Conservation (phyloP, 2,888 invertebrate species). For the Heteropelma amictum region DNA sequence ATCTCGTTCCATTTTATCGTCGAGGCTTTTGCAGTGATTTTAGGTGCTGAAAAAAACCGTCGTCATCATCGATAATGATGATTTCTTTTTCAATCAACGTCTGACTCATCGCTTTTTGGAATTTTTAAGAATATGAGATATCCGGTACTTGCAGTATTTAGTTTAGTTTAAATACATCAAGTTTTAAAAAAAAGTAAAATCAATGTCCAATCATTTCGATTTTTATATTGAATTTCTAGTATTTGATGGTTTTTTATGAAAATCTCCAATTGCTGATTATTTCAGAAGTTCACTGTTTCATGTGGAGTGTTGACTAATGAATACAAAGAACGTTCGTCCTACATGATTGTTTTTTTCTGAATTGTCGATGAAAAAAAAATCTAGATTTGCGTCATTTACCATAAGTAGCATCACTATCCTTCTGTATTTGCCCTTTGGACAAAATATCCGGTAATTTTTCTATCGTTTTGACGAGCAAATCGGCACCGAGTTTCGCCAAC, state of each 20-base stretch:
- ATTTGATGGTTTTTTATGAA: too few species aligned
- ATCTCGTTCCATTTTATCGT: conserved; percentile 84
- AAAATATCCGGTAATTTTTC: conserved; percentile 82
- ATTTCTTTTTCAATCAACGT: not conserved
- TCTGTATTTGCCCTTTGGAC: conserved; percentile 81
- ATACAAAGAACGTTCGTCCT: not conserved
- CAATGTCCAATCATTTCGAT: too few species aligned
- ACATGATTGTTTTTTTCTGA: not conserved
- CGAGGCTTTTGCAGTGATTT: conserved; percentile 82
- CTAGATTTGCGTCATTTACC: conserved; percentile 79
- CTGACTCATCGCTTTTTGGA: not conserved
- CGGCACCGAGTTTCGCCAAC: conserved; percentile 85
- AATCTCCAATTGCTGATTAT: too few species aligned
- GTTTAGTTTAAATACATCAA: too few species aligned
- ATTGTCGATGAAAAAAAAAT: not conserved
- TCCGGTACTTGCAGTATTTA: not conserved
- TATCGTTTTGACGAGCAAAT: conserved; percentile 83
- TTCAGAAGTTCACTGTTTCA: too few species aligned
- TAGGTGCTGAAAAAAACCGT: conserved; percentile 83
- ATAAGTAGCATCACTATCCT: conserved; percentile 82
- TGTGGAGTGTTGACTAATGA: not conserved
- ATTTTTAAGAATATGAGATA: not conserved
- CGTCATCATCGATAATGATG: not conserved
- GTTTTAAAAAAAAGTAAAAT: too few species aligned
- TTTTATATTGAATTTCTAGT: too few species aligned